Base-by-base conservation (phyloP, 1,140 invertebrate species). In the Cotesia chilonis region DNA sequence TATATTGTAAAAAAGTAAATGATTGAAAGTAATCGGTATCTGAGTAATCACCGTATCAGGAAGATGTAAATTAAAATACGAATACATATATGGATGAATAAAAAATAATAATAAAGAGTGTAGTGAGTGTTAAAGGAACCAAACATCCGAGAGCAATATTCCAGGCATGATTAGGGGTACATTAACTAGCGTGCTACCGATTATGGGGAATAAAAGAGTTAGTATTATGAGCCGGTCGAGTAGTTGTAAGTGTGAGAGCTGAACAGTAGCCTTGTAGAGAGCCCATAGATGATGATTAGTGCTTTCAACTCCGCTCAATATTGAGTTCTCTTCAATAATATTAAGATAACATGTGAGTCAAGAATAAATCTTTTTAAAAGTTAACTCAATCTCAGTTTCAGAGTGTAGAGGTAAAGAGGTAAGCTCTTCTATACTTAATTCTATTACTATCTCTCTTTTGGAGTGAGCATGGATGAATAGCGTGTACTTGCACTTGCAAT, bases 281-380 rank as follows among this genome's bases (percentile, higher is more conserved):
- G 78, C 80, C 76, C 77, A 79, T 74, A 73, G 77, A 77, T 78
- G 75, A 81, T 84, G 83, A 85, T 85, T 84, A 85, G 82, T 83
- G 82, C 81, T 83, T 82, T 61, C 57, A 55, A 57, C 75, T 47
- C 41, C 2, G 41, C 41, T 47, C 41, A 47, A 47, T 47, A 47
- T 47, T 47, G 41, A 66, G 28, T 71, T 71, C 35, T 59, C 54
- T 55, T 57, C 72, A 59, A 57, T 55, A 72, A 28, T 28, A 28
- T 28, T 28, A 28, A 70, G 72, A 78, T 78, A 80, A 80, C 81
- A 81, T 80, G 81, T 77, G 77, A 75, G 28, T 28, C 28, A 28
- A 28, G 28, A 28, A 28, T 28, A 28, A 47, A 47, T 10, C 41
- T 10, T 47, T 47, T 47, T 47, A 47, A 47, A 10, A 47, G 41